Percentiles rank a stretch among this genome's conserved stretches.
Conservation (phyloP, 2,888 invertebrate species). For the Phytoseiulus persimilis region DNA sequence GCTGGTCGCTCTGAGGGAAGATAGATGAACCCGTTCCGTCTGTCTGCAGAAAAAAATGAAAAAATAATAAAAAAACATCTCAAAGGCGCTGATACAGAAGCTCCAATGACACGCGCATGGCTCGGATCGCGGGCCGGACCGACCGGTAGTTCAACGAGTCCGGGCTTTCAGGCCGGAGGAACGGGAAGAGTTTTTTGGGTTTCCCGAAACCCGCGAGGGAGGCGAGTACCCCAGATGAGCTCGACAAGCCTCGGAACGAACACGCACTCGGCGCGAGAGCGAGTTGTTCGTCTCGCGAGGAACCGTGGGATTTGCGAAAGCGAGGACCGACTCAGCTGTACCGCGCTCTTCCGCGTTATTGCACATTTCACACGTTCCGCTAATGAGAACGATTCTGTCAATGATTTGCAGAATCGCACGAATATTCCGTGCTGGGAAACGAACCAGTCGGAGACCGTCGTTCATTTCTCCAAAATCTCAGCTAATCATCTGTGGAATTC, state of each 20-base stretch:
- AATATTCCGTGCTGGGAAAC: slow-evolving; percentile 49
- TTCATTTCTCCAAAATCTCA: slow-evolving; percentile 54
- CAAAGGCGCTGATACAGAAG: neutral
- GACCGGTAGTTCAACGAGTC: neutral
- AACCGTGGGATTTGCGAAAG: neutral
- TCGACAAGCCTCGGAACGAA: neutral
- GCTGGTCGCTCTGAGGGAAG: neutral
- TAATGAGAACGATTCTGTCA: neutral
- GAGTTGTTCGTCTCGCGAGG: neutral
- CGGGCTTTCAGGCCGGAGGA: neutral
- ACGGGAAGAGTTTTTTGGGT: neutral
- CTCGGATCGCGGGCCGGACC: neutral
- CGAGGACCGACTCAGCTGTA: neutral
- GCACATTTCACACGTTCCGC: neutral
- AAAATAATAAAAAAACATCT: neutral
- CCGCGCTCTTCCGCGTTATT: neutral
- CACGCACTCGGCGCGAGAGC: neutral
- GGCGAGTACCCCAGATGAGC: neutral
- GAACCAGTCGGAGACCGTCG: slow-evolving; percentile 51
- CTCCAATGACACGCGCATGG: neutral
- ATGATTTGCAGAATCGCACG: slow-evolving; percentile 43
- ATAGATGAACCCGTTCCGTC: neutral
- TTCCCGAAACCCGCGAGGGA: neutral
- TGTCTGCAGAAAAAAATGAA: neutral
- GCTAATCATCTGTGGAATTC: slow-evolving; percentile 50